phyloP scores from a whole-genome alignment of 1,140 invertebrate species.

The Euwallacea fornicatus region DNA sequence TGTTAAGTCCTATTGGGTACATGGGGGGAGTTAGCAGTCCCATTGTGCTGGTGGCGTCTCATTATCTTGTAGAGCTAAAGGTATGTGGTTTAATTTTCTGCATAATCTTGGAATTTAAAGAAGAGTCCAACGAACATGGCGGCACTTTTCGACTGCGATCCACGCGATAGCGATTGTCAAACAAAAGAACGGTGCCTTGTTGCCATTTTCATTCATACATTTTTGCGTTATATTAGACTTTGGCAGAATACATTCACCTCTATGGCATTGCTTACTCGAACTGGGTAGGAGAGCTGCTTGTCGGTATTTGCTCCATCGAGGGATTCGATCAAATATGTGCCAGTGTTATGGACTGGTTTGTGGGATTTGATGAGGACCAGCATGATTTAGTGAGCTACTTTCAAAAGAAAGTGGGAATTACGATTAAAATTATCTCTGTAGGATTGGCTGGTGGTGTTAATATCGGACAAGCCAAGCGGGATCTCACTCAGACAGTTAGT shows the following conservation, averaged over 20 bases:
- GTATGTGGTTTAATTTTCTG: conserved; percentile 5
- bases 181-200: neutral
- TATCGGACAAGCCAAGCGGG: conserved; percentile 27
- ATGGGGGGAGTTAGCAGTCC: conserved; percentile 40
- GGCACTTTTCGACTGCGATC: neutral
- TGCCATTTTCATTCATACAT: neutral
- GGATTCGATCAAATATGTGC: conserved; percentile 12
- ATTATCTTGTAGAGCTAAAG: conserved; percentile 15
- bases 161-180: neutral
- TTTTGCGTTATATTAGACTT: neutral
- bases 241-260: neutral
- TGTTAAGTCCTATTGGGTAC: conserved; percentile 62
- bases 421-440: conserved; percentile 6
- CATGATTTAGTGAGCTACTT: conserved; percentile 2
- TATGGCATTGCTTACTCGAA: conserved; percentile 4
- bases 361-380: conserved; percentile 1
- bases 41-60: neutral
- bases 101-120: neutral
- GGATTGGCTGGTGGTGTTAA: conserved; percentile 13
- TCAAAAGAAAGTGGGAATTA: neutral
- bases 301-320: conserved; percentile 6
- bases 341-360: neutral
- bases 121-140: neutral
- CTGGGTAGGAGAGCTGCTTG: neutral
- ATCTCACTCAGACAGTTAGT: conserved; percentile 27